Evolutionary conservation across 2,113 vertebrate species (phyloP).

Genomic region (Thryonomys swinderianus): DNA sequence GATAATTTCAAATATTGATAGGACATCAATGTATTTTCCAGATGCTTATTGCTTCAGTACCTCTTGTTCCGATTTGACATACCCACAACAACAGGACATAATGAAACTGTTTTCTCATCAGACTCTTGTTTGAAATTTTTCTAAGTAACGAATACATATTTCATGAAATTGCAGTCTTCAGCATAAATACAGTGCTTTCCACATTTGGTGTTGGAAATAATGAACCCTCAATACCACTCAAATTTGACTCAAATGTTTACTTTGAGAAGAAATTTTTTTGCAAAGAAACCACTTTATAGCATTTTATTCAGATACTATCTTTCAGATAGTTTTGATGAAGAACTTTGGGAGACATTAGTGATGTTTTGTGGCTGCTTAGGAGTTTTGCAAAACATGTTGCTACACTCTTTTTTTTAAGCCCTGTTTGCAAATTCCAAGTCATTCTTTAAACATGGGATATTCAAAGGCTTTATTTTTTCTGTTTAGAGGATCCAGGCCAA

Average conservation of each 20-base stretch:
- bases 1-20: neutral
- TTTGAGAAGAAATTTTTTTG: neutral
- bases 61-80: neutral
- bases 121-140: neutral
- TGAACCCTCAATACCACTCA: neutral
- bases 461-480: neutral
- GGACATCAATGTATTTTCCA: neutral
- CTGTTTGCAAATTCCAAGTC: neutral
- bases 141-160: neutral
- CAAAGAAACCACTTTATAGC: neutral
- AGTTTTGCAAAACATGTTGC: neutral
- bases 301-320: neutral
- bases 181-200: neutral
- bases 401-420: neutral
- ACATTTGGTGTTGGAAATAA: neutral
- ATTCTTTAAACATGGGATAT: neutral
- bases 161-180: neutral
- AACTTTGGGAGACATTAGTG: neutral
- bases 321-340: neutral
- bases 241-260: constrained; percentile 5
- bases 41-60: neutral
- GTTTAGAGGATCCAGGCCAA: neutral
- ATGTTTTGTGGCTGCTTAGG: neutral
- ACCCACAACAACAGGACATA: neutral
- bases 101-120: neutral